Conservation (phyloP, 2,797 vertebrate genomes). For the Cossypha caffra region DNA sequence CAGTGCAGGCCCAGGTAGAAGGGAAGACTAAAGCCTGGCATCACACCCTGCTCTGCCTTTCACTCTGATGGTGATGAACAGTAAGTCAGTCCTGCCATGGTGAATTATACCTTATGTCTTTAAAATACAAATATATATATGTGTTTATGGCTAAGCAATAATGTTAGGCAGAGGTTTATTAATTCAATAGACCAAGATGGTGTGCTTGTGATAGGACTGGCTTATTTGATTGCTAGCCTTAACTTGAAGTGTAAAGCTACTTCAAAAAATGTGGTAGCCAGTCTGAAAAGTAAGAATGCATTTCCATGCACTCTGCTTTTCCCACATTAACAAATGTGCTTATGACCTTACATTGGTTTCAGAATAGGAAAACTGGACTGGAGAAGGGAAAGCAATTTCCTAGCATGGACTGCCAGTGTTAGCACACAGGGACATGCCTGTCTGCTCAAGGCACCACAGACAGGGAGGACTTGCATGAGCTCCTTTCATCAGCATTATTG, state of each 20-base stretch:
- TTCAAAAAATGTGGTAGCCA: neutral
- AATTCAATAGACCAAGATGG: neutral
- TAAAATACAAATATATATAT: neutral
- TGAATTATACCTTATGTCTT: neutral
- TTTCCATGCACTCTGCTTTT: neutral
- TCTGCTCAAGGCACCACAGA: neutral
- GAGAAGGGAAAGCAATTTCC: neutral
- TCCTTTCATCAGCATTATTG: neutral
- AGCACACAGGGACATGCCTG: neutral
- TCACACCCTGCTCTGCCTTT: neutral
- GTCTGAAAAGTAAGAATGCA: neutral
- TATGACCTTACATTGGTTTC: neutral
- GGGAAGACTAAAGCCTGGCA: neutral
- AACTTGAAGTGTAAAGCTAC: neutral
- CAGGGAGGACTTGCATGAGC: neutral
- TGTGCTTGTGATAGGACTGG: neutral
- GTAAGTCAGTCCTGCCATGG: neutral
- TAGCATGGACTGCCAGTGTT: neutral
- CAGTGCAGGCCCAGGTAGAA: neutral
- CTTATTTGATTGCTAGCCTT: neutral
- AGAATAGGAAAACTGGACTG: neutral
- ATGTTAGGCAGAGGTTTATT: neutral
- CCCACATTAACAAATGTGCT: neutral
- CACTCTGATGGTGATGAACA: neutral
- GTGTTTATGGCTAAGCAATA: neutral